These are phyloP conservation scores for Panthera tigris DNA, from an alignment of 2,113 vertebrate species.

Conservation along the genomic window DNA sequence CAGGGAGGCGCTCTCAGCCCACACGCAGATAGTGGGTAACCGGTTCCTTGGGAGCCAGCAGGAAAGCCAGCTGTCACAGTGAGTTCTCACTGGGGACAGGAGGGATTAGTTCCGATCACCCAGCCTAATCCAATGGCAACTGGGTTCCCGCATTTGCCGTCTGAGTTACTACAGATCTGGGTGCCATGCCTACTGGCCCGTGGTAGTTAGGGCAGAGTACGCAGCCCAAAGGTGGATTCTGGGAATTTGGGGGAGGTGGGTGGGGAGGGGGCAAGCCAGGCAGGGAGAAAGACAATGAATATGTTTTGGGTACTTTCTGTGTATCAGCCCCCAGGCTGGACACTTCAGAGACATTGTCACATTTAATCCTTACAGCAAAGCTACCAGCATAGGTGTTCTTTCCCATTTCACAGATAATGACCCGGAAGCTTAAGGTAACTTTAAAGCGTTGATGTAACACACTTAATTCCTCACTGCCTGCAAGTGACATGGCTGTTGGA, in stretches of 20 bases:
- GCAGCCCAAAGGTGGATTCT: neutral
- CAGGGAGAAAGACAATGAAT: neutral
- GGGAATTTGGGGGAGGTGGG: neutral
- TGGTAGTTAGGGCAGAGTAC: neutral
- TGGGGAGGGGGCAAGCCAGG: neutral
- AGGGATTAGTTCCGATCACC: slow-evolving; percentile 26
- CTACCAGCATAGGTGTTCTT: neutral
- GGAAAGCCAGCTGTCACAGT: neutral
- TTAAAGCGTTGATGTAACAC: neutral
- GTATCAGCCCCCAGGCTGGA: neutral
- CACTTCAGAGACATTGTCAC: neutral
- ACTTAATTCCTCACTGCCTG: neutral
- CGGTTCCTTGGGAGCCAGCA: too few species aligned
- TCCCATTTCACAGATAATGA: neutral
- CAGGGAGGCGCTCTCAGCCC: neutral
- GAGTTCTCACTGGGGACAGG: neutral
- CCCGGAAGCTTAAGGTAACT: neutral
- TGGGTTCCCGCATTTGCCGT: neutral
- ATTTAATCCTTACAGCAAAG: neutral
- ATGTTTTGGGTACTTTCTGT: fast-evolving
- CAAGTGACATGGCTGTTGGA: neutral
- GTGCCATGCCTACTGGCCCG: neutral
- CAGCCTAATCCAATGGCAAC: slow-evolving; percentile 5
- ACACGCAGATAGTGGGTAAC: neutral
- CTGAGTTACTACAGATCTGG: neutral